Evolutionary conservation across 2,797 vertebrate species (phyloP), one percentile per base, ranked within the genome.

Genomic region (Spizella passerina): DNA sequence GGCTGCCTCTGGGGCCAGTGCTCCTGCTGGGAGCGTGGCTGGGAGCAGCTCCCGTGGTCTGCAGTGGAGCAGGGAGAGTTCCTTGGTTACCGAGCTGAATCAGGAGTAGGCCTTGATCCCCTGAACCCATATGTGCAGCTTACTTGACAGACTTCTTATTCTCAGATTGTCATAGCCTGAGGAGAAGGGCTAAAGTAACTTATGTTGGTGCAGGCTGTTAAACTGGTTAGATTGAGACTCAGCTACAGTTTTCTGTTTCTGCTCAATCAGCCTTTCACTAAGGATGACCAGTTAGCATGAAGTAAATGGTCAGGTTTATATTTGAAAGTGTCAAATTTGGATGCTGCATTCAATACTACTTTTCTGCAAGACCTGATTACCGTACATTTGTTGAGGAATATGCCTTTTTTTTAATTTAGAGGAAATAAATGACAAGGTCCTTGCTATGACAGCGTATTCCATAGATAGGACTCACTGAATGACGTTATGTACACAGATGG

Each of bases 1-100:
- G 43, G 14, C 13, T 29, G 12, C 56, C 32, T 69, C 32, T 6
- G 0, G 0, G 52, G 6, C 6, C 14, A 32, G 50, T 50, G 79
- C 43, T 71, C 50, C 18, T 27, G 9, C 15, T 1, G 5, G 12
- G 3, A 13, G 61, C 0, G 0, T 3, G 26, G 52, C 1, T 14
- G 36, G 44, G 63, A 72, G 93, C 16, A 36, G 52, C 61, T 57
- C 1, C 0, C 9, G 0, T 10, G 47, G 39, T 29, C 23, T 61
- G 57, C 47, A 38, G 50, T 19, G 50, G 43, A 41, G 55, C 15
- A 4, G 21, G 52, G 47, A 4, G 72, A 71, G 68, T 49, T 84
- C 47, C 46, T 44, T 23, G 4, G 47, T 57, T 69, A 68, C 52
- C 1, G 3, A 38, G 68, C 47, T 22, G 80, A 70, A 41, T 68